A percentile compares a stretch with the other conserved stretches of the same genome.
Conservation (phyloP, 2,888 invertebrate genomes). For the Coelogynopora nodosa region DNA sequence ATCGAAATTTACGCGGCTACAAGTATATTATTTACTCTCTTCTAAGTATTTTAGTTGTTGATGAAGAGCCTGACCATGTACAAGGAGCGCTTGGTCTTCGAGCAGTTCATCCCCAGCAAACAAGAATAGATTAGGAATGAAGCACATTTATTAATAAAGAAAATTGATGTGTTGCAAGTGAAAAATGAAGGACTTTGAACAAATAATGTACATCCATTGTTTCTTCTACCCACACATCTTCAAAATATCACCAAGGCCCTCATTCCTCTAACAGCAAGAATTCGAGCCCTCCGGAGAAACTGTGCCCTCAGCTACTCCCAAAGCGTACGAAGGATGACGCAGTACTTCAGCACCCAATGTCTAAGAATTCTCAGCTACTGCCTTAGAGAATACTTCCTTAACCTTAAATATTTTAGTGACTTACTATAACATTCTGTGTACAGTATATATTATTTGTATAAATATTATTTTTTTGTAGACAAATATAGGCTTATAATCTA, state of each 20-base stretch:
- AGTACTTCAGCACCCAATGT: background rate
- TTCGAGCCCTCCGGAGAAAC: background rate
- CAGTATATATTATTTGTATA: background rate
- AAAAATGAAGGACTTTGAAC: background rate
- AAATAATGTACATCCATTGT: background rate
- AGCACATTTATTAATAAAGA: background rate
- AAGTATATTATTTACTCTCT: too few relatives aligned
- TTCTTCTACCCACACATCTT: background rate
- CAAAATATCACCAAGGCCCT: background rate
- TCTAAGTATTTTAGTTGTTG: too few relatives aligned
- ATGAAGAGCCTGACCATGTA: too few relatives aligned
- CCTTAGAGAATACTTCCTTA: background rate
- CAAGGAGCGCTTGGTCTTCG: background rate
- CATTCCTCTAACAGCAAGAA: background rate
- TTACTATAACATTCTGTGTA: background rate
- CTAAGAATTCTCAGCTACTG: background rate
- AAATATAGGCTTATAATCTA: too few relatives aligned
- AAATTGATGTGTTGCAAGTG: background rate
- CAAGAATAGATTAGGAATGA: background rate
- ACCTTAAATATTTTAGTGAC: too few relatives aligned
- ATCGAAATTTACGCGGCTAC: background rate
- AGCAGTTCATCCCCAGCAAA: background rate
- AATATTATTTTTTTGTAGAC: background rate
- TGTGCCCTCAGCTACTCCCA: background rate
- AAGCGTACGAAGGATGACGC: background rate